Evolutionary conservation across 1,140 invertebrate species (phyloP), one percentile per base, ranked within the genome.

Genomic region (Adoxophyes honmai): DNA sequence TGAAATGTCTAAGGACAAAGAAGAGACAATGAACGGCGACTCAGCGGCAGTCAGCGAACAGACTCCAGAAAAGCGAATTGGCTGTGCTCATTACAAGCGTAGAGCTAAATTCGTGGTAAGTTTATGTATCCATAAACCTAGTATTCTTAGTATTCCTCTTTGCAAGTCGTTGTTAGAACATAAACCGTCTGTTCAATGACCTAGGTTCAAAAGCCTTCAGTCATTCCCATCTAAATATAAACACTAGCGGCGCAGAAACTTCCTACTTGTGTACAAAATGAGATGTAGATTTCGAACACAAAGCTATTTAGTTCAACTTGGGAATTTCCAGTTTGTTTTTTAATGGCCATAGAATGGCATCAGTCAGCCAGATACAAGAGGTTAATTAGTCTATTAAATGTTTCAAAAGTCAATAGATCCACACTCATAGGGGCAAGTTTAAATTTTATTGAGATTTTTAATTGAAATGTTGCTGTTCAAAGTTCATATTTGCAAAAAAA

Each of bases 91-190:
- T 86, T 95, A 95, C 65, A 94, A 95, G 74, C 91, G 94, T 71
- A 92, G 93, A 73, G 94, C 94, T 3, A 95, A 95, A 89, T 95
- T 95, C 89, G 94, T 95, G 85, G 94, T 95, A 89, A 92, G 92
- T 90, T 65, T 59, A 34, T 11, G 4, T n/a, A 34, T 8, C 11
- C 0, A 18, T 1, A 28, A 28, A 6, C 21, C 21, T n/a, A n/a
- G n/a, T n/a, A n/a, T n/a, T n/a, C n/a, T n/a, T n/a, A n/a, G n/a
- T n/a, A n/a, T n/a, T n/a, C n/a, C n/a, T n/a, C 21, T 6, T 3
- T 28, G 28, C 34, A 34, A 35, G 34, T 57, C 13, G n/a, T 7
- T 2, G 33, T 42, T 14, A 5, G 4, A 14, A n/a, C 6, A 28
- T 28, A 28, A 28, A 28, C 21, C 6, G 6, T 6, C 21, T 28